Base-by-base conservation (phyloP, 2,888 invertebrate species). In the Eucera pruinosa region DNA sequence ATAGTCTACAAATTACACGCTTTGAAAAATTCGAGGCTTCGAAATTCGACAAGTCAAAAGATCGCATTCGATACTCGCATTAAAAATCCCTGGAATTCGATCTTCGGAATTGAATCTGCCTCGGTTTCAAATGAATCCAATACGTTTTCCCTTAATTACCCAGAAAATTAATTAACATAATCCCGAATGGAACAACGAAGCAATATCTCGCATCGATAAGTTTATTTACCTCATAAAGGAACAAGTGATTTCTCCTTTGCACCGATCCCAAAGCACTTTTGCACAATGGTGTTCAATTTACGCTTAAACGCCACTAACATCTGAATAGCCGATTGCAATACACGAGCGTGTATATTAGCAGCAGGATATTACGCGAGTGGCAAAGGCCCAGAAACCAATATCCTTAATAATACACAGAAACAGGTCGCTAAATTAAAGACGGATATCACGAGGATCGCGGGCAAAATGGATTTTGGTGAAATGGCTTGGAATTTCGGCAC, bases 341-440 rank as follows among this genome's bases (percentile, higher is more conserved):
- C 18, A 18, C 1, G 54, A 3, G 30, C 11, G 33, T n/a, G 25
- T 11, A 25, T 30, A 18, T 62, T 43, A n/a, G 45, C 52, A 27
- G n/a, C 71, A 74, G 72, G 66, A 73, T 76, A 76, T 76, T 73
- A n/a, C 55, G 39, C 45, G 18, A 39, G 23, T 65, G 39, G 62
- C 61, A 27, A 39, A 18, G 25, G 39, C 36, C 48, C 36, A 39
- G 76, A 20, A 73, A 55, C 67, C 76, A 76, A 76, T 76, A 73
- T 61, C 73, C 73, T 72, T 76, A 48, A 67, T 73, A 72, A 67
- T 67, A 48, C 67, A 57, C 36, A 57, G 36, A 57, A 50, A 9
- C 48, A 47, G 30, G 6, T 33, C 30, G 43, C 52, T 54, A 64
- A 74, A 74, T 68, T 73, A 77, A 58, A 68, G 67, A 43, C 57